Percentiles rank a stretch among this genome's conserved stretches.
Evolutionary conservation across 2,888 invertebrate genomes (phyloP).

Genomic region (Eueremaeus valkanovi): DNA sequence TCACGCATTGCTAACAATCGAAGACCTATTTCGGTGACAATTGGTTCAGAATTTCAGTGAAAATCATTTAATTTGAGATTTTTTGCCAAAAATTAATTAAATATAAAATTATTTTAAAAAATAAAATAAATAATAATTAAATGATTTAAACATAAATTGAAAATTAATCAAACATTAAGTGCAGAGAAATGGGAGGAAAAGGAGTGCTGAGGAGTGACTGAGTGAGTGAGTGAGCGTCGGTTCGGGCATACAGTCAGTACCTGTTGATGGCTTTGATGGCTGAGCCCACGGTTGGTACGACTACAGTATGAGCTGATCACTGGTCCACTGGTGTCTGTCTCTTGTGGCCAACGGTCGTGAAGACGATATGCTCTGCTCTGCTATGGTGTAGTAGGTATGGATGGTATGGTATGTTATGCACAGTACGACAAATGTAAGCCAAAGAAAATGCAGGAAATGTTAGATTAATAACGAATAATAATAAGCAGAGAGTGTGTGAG

Average conservation of each 20-base stretch:
- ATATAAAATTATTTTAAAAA: too few relatives aligned
- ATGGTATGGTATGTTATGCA: too few relatives aligned
- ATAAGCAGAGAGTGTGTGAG: too few relatives aligned
- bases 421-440: not conserved
- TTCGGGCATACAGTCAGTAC: not conserved
- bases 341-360: not conserved
- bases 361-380: not conserved
- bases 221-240: not conserved
- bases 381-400: too few relatives aligned
- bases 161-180: too few relatives aligned
- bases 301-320: not conserved
- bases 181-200: not conserved
- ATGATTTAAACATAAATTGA: too few relatives aligned
- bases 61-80: too few relatives aligned
- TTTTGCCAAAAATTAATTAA: too few relatives aligned
- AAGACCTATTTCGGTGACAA: too few relatives aligned
- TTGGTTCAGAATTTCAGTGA: too few relatives aligned
- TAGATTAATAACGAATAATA: not conserved
- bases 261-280: slow-evolving; percentile 9
- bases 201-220: too few relatives aligned
- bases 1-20: slow-evolving; percentile 72
- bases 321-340: not conserved
- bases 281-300: not conserved
- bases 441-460: slow-evolving; percentile 20
- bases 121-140: too few relatives aligned